A percentile compares a stretch with the other conserved stretches of the same genome.
Conservation (phyloP, 2,113 vertebrate species). For the Cricetomys ansorgei region DNA sequence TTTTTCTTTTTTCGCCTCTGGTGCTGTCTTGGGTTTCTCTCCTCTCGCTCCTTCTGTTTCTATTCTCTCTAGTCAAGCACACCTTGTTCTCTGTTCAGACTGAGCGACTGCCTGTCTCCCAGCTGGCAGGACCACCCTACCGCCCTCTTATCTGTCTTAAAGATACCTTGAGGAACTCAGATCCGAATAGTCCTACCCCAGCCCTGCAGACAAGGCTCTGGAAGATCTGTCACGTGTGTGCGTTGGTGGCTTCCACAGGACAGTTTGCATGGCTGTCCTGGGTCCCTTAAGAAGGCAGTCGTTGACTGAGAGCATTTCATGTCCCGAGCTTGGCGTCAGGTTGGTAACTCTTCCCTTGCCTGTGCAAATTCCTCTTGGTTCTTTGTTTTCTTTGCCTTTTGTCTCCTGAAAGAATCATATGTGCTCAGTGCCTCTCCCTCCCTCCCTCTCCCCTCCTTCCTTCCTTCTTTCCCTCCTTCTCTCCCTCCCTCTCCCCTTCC, state of each 20-base stretch:
- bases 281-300: conserved; percentile 65
- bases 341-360: conserved; percentile 57
- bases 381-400: conserved; percentile 15
- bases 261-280: conserved; percentile 67
- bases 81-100: conserved; percentile 71
- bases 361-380: conserved; percentile 7
- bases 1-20: neutral
- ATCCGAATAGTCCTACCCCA: conserved; percentile 24
- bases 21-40: conserved; percentile 13
- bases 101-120: conserved; percentile 26
- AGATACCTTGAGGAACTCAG: conserved; percentile 72
- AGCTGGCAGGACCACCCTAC: conserved; percentile 68
- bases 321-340: conserved; percentile 42
- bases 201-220: neutral
- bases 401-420: neutral
- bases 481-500: neutral
- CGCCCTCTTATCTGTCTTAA: conserved; percentile 73
- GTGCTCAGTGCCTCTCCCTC: neutral
- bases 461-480: too few relatives aligned
- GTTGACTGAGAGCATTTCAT: conserved; percentile 59
- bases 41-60: conserved; percentile 38
- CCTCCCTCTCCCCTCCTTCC: neutral
- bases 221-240: conserved; percentile 22
- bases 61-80: conserved; percentile 57
- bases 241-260: conserved; percentile 61